Percentiles rank a stretch among this genome's conserved stretches.
Evolutionary conservation across 1,140 invertebrate species (phyloP).

Genomic region (Drosophila tropicalis): DNA sequence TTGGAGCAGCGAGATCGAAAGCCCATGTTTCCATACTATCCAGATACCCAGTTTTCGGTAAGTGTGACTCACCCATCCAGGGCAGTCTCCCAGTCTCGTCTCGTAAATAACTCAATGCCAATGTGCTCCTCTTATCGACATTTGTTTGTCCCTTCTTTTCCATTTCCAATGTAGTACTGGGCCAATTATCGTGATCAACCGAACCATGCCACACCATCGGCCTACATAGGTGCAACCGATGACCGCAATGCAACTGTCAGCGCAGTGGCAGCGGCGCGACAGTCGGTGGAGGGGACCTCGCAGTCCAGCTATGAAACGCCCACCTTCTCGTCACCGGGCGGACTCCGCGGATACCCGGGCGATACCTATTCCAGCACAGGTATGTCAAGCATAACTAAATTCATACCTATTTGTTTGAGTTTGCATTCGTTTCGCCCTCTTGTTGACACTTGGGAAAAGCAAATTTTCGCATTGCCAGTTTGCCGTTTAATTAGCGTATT

Average conservation of each 20-base stretch:
- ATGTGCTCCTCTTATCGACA: constrained; percentile 12
- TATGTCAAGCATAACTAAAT: constrained; percentile 44
- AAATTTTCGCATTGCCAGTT: constrained; percentile 61
- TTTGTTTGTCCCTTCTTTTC: constrained; percentile 16
- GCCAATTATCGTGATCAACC: constrained; percentile 81
- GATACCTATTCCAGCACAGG: constrained; percentile 82
- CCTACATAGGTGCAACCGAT: constrained; percentile 79
- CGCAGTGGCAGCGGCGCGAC: constrained; percentile 75
- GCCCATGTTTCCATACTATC: constrained; percentile 80
- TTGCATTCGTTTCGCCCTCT: constrained; percentile 18
- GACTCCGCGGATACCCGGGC: constrained; percentile 75
- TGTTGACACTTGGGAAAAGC: constrained; percentile 20
- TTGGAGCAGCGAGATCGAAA: constrained; percentile 81
- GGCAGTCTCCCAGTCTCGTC: constrained; percentile 19
- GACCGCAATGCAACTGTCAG: constrained; percentile 74
- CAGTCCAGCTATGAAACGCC: constrained; percentile 83
- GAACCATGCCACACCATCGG: constrained; percentile 69
- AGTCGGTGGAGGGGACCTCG: constrained; percentile 81
- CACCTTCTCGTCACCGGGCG: constrained; percentile 80
- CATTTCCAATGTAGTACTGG: constrained; percentile 63
- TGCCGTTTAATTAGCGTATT: constrained; percentile 72
- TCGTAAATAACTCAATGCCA: constrained; percentile 60
- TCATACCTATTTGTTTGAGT: constrained; percentile 26
- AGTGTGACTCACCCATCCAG: constrained; percentile 32
- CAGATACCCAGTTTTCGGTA: constrained; percentile 83